A percentile compares a stretch with the other conserved stretches of the same genome.
These are phyloP conservation scores for Megalops atlanticus DNA, from an alignment of 2,113 vertebrate species.

Conservation along the genomic window DNA sequence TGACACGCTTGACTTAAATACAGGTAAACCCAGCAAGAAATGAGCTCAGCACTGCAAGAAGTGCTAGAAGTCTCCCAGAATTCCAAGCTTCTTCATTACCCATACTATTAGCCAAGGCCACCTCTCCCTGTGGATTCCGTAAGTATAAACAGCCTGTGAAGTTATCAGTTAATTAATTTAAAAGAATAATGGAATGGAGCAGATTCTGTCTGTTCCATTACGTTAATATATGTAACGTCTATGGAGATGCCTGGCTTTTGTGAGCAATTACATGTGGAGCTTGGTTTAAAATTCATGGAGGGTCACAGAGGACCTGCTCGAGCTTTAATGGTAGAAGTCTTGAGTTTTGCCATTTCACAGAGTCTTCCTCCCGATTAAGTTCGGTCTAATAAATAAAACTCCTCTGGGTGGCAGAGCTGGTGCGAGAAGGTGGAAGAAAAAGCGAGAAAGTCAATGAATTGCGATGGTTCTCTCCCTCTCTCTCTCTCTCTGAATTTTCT, in stretches of 20 bases:
- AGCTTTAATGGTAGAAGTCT: conserved; percentile 59
- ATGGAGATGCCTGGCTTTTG: conserved; percentile 37
- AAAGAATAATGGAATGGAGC: conserved; percentile 66
- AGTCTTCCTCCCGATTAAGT: conserved; percentile 68
- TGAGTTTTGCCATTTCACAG: conserved; percentile 45
- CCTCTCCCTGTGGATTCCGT: conserved; percentile 33
- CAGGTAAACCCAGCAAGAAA: neutral
- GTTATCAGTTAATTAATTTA: conserved; percentile 67
- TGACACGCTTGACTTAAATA: neutral
- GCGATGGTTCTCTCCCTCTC: neutral
- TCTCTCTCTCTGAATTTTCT: neutral
- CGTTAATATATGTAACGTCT: conserved; percentile 36
- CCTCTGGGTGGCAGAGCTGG: neutral
- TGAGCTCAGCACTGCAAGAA: neutral
- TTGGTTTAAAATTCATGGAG: conserved; percentile 72
- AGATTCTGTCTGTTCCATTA: conserved; percentile 58
- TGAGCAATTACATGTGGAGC: conserved; percentile 68
- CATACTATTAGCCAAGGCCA: conserved; percentile 46
- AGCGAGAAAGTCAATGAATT: neutral
- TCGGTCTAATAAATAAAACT: conserved; percentile 67
- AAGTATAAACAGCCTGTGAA: conserved; percentile 61
- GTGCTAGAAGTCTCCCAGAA: conserved; percentile 40
- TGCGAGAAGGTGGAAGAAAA: neutral
- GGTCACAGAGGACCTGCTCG: conserved; percentile 65
- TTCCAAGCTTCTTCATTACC: conserved; percentile 34